These are phyloP conservation scores for Oncorhynchus kisutch DNA, from an alignment of 2,113 vertebrate species.

Conservation along the genomic window DNA sequence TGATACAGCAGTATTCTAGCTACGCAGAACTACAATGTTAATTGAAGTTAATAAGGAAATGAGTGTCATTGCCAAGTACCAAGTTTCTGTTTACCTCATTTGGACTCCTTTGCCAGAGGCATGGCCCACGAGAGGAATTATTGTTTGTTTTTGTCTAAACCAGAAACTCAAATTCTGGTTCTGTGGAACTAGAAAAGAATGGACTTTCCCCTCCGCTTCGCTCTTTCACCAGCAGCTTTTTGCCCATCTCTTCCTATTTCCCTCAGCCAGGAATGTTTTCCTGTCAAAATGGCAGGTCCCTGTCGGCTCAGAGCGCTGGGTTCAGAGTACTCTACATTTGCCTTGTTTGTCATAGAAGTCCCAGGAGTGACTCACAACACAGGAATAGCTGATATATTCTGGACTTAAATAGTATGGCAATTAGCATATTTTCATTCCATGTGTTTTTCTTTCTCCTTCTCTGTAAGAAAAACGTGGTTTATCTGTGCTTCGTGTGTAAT, in stretches of 20 bases:
- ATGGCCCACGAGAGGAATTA: not conserved
- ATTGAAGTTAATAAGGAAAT: not conserved
- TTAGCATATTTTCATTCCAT: conserved; percentile 26
- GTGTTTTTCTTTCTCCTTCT: conserved; percentile 2
- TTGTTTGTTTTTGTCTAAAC: too few relatives aligned
- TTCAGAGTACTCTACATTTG: conserved; percentile 4
- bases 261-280: not conserved
- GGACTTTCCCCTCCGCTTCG: too few relatives aligned
- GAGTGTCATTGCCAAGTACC: not conserved
- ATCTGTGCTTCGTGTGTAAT: conserved; percentile 12
- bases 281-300: not conserved
- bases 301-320: not conserved
- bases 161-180: too few relatives aligned
- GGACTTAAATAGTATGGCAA: conserved; percentile 16
- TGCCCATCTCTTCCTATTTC: not conserved
- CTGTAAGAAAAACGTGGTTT: conserved; percentile 1
- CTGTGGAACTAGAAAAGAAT: too few relatives aligned
- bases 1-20: not conserved
- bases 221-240: not conserved
- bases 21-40: not conserved
- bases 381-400: conserved; percentile 19
- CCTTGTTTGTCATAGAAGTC: not conserved
- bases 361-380: not conserved
- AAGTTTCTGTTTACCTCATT: not conserved
- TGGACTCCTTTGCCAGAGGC: not conserved